Evolutionary conservation across 2,797 vertebrate genomes (phyloP).

Genomic region (Sternotherus odoratus): DNA sequence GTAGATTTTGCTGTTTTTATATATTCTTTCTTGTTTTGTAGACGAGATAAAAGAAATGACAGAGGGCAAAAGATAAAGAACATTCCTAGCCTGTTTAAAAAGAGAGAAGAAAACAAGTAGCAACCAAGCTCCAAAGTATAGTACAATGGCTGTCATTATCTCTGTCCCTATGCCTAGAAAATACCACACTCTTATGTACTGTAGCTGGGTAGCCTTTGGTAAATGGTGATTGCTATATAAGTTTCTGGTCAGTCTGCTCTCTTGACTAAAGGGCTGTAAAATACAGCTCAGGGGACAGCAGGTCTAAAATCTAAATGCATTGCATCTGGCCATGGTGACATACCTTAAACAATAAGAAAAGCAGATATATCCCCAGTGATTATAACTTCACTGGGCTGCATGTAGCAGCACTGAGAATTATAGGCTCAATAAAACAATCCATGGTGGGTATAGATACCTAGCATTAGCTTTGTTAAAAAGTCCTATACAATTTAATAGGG

Average conservation of each 20-base stretch:
- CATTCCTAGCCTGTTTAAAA: not conserved
- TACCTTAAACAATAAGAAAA: not conserved
- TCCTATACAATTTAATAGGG: not conserved
- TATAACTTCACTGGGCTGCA: not conserved
- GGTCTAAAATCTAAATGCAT: not conserved
- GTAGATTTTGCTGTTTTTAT: not conserved
- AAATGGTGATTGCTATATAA: not conserved
- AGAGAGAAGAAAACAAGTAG: not conserved
- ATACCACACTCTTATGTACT: not conserved
- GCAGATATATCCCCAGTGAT: not conserved
- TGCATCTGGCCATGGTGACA: accelerated
- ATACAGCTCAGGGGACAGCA: not conserved
- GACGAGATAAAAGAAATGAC: not conserved
- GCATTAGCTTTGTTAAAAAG: not conserved
- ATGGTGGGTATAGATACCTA: accelerated
- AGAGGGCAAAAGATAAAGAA: not conserved
- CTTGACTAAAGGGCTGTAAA: not conserved
- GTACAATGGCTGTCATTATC: not conserved
- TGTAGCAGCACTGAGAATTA: not conserved
- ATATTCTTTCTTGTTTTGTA: not conserved
- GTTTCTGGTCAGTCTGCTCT: not conserved
- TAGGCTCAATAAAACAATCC: not conserved
- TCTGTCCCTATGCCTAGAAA: not conserved
- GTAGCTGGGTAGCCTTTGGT: not conserved
- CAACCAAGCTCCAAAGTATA: not conserved